These are phyloP conservation scores for Pterocles orientalis DNA, from an alignment of 2,113 vertebrate genomes.

Conservation along the genomic window DNA sequence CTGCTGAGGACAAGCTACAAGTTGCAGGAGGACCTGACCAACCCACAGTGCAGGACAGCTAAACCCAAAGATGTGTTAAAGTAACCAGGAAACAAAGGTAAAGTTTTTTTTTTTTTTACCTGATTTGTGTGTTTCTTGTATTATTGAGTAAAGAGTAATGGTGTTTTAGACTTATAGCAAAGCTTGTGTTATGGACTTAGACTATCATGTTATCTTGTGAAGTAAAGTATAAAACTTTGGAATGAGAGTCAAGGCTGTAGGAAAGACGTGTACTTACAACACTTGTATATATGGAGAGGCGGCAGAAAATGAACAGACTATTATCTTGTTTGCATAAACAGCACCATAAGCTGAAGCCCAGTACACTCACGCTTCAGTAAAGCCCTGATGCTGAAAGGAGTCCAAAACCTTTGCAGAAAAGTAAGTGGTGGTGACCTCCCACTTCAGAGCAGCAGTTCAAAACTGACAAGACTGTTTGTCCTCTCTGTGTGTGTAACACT, in stretches of 20 bases:
- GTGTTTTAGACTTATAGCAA: not conserved
- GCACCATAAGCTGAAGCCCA: not conserved
- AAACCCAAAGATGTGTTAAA: not conserved
- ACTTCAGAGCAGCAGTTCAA: not conserved
- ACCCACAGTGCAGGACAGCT: not conserved
- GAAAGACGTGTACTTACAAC: not conserved
- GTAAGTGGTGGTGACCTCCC: not conserved
- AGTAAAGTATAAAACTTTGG: not conserved
- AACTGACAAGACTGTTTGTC: accelerated
- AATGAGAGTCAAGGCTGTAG: not conserved
- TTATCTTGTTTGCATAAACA: not conserved
- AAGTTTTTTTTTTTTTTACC: not conserved
- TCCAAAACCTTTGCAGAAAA: not conserved
- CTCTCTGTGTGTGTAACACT: not conserved
- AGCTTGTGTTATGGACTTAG: not conserved
- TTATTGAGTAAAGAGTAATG: not conserved
- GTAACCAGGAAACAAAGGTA: not conserved
- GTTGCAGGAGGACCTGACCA: not conserved
- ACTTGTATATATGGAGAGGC: not conserved
- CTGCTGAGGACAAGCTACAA: accelerated
- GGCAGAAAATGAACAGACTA: accelerated
- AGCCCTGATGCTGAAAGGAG: not conserved
- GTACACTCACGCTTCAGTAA: not conserved
- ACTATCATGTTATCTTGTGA: not conserved
- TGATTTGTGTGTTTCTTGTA: not conserved